phyloP scores from a whole-genome alignment of 2,113 vertebrate genomes.

The Melospiza georgiana region DNA sequence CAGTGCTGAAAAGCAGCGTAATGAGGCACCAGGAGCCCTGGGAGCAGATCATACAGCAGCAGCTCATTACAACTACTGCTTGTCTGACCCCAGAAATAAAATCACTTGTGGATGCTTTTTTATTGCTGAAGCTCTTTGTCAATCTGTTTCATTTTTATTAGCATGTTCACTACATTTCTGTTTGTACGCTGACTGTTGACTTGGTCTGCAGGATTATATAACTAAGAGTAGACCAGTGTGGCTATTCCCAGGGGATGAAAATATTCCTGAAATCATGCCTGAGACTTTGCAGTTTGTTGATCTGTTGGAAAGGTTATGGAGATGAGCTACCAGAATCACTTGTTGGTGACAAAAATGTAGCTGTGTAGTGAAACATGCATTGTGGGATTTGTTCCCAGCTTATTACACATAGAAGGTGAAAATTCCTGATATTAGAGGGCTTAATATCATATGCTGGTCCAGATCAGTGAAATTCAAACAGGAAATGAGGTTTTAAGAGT shows the following conservation, averaged over 20 bases:
- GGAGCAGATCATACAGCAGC: not conserved
- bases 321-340: not conserved
- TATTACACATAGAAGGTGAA: not conserved
- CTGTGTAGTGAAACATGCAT: not conserved
- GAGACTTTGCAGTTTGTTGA: not conserved
- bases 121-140: not conserved
- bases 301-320: not conserved
- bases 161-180: not conserved
- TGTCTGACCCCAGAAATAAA: not conserved
- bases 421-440: not conserved
- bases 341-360: not conserved
- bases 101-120: not conserved
- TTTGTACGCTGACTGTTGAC: not conserved
- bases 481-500: not conserved
- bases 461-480: not conserved
- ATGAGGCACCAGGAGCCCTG: not conserved
- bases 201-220: not conserved
- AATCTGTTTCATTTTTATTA: not conserved
- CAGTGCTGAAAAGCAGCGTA: not conserved
- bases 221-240: not conserved
- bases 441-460: not conserved
- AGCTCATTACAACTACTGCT: not conserved
- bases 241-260: not conserved
- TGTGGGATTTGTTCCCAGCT: not conserved
- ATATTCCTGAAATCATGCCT: not conserved